Percentiles rank a stretch among this genome's conserved stretches.
Evolutionary conservation across 2,113 vertebrate species (phyloP).

Genomic region (Mastomys natalensis): DNA sequence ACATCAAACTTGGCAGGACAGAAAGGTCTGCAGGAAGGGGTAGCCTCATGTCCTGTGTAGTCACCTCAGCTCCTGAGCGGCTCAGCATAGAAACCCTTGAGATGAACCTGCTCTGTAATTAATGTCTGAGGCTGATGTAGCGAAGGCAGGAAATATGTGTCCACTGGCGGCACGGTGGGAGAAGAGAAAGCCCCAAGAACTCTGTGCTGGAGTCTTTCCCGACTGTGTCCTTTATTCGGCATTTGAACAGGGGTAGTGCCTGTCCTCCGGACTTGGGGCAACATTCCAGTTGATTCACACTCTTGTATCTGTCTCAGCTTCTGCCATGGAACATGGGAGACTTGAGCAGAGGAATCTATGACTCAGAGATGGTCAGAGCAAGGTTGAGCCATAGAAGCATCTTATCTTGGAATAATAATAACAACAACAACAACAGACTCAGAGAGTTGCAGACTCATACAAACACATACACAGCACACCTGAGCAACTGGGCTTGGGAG

Average conservation of each 20-base stretch:
- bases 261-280: background rate
- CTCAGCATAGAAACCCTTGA: rapidly evolving
- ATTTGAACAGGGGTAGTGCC: rapidly evolving
- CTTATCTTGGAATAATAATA: background rate
- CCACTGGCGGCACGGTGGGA: rapidly evolving
- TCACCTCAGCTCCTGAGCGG: background rate
- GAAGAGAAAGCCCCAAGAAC: rapidly evolving
- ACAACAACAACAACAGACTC: background rate
- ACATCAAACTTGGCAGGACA: rapidly evolving
- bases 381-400: background rate
- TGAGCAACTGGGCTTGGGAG: background rate
- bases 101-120: rapidly evolving
- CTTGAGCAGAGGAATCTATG: background rate
- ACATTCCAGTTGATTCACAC: background rate
- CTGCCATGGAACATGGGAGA: background rate
- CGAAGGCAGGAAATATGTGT: background rate
- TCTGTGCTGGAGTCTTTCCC: background rate
- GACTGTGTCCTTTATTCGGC: rapidly evolving
- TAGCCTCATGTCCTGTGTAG: rapidly evolving
- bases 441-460: background rate
- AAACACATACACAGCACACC: background rate
- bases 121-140: rapidly evolving
- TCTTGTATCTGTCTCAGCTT: background rate
- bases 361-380: background rate
- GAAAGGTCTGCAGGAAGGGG: background rate